A percentile compares a stretch with the other conserved stretches of the same genome.
phyloP scores from a whole-genome alignment of 2,113 vertebrate genomes.

The Monarcha castaneiventris region DNA sequence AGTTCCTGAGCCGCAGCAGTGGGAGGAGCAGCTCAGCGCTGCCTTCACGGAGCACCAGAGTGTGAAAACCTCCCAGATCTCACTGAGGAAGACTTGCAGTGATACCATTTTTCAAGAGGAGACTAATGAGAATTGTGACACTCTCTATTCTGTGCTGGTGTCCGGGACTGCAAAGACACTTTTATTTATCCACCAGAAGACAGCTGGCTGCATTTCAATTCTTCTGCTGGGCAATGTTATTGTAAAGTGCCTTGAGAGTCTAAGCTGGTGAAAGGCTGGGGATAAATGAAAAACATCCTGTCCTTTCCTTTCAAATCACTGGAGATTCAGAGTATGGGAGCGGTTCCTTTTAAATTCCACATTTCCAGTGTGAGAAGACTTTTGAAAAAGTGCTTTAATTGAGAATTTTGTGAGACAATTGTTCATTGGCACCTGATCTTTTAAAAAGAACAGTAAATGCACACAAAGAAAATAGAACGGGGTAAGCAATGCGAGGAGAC shows the following conservation, averaged over 20 bases:
- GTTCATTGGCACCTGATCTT: neutral
- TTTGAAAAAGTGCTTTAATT: neutral
- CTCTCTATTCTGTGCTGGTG: neutral
- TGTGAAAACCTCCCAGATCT: neutral
- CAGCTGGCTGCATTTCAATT: slow-evolving; percentile 53
- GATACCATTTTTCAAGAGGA: neutral
- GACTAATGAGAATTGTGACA: neutral
- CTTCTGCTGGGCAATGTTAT: slow-evolving; percentile 42
- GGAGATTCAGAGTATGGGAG: slow-evolving; percentile 7
- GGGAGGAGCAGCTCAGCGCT: neutral
- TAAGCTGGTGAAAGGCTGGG: slow-evolving; percentile 42
- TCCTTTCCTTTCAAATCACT: slow-evolving; percentile 30
- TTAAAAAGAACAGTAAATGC: neutral
- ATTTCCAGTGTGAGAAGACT: neutral
- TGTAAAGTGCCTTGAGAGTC: slow-evolving; percentile 40
- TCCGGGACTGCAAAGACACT: neutral
- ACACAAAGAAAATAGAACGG: neutral
- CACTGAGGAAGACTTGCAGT: neutral
- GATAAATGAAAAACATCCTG: slow-evolving; percentile 51
- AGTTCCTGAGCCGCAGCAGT: neutral
- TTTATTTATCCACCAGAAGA: slow-evolving; percentile 13
- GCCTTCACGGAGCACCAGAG: neutral
- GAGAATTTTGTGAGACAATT: neutral
- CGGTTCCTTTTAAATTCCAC: neutral
- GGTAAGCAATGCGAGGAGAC: neutral